Percentiles rank a stretch among this genome's conserved stretches.
phyloP scores from a whole-genome alignment of 2,888 invertebrate species.

The Rotaria sp. region DNA sequence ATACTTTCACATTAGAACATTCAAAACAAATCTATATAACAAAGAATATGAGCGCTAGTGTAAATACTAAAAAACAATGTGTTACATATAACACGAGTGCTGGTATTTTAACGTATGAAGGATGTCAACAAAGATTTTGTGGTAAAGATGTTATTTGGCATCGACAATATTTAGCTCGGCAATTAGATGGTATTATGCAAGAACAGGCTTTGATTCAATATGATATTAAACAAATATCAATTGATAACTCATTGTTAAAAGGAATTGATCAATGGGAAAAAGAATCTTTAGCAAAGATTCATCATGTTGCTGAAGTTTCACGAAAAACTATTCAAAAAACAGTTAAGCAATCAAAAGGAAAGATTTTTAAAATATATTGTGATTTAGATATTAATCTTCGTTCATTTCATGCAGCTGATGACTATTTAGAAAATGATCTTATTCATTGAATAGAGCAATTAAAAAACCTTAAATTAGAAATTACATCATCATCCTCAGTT shows the following conservation, averaged over 20 bases:
- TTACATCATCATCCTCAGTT: neutral
- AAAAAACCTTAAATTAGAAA: neutral
- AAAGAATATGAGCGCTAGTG: neutral
- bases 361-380: neutral
- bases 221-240: neutral
- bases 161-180: neutral
- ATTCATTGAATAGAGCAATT: neutral
- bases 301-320: neutral
- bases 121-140: neutral
- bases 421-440: neutral
- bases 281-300: neutral
- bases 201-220: neutral
- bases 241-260: neutral
- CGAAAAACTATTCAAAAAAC: neutral
- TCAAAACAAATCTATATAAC: no score
- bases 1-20: no score
- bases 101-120: neutral
- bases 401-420: neutral
- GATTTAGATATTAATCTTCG: neutral
- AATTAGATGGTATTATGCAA: neutral
- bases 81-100: neutral
- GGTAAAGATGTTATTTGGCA: neutral
- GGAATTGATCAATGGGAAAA: neutral
- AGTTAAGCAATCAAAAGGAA: neutral
- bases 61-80: neutral